Evolutionary conservation across 1,140 invertebrate species (phyloP), one percentile per base, ranked within the genome.

Genomic region (Drosophila biarmipes): DNA sequence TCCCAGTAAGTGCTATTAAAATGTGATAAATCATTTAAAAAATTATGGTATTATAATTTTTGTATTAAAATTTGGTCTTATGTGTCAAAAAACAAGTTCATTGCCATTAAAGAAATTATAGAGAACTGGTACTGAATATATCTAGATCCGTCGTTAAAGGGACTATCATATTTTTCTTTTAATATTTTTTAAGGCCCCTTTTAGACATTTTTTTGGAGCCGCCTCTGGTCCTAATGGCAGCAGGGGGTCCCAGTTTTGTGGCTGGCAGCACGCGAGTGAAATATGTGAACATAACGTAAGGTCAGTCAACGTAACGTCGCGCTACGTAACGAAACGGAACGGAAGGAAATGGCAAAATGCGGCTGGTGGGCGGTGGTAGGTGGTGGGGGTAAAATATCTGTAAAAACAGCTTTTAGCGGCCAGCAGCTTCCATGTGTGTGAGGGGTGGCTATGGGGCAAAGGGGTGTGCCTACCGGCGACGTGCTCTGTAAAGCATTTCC

Each of bases 321-420:
- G 59, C 29, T 57, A 78, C 79, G 73, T 80, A 76, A 76, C 78
- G 61, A 69, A 67, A 71, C 68, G 71, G 56, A 78, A 82, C 84
- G 84, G 84, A 87, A 84, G 79, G 84, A 87, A 73, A 80, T 84
- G 72, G 84, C 79, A 87, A 80, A 89, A 89, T 73, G 82, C 55
- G 81, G 61, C 81, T 69, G 42, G 58, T 24, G 24, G 24, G 24
- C 5, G 24, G 24, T 4, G 24, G 3, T 24, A 62, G 42, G 58
- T 73, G 67, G 45, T 49, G 46, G 27, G 62, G 62, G 55, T 64
- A 73, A 85, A 80, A 79, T 79, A 75, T 75, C 76, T 87, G 78
- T 89, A 87, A 87, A 87, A 87, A 72, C 84, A 84, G 82, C 82
- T 87, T 87, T 87, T 87, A 87, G 84, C 84, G 84, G 66, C 78